Evolutionary conservation across 2,113 vertebrate species (phyloP).

Genomic region (Syngnathus floridae): DNA sequence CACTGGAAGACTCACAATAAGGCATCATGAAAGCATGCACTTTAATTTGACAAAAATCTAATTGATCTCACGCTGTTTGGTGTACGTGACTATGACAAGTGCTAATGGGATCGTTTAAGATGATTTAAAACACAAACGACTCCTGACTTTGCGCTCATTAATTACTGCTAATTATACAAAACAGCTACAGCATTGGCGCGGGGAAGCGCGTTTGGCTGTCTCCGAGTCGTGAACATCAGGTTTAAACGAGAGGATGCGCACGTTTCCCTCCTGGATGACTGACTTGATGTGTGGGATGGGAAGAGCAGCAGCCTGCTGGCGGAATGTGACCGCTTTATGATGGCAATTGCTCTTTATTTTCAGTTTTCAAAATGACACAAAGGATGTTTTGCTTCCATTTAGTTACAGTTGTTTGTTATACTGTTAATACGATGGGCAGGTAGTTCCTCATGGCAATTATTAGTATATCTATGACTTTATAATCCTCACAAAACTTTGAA

Average conservation of each 20-base stretch:
- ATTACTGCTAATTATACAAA: conserved; percentile 99
- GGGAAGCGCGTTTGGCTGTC: conserved; percentile 59
- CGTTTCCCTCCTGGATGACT: conserved; percentile 33
- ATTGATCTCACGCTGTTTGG: conserved; percentile 99
- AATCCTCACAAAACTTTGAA: neutral
- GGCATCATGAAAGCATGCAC: conserved; percentile 82
- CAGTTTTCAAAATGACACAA: neutral
- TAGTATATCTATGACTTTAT: neutral
- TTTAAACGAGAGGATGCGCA: conserved; percentile 41
- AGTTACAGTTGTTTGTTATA: neutral
- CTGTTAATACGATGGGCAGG: neutral
- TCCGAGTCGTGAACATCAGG: conserved; percentile 53
- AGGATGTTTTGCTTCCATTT: neutral
- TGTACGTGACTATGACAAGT: conserved; percentile 97
- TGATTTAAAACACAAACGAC: conserved; percentile 99
- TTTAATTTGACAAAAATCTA: conserved; percentile 83
- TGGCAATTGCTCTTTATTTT: neutral
- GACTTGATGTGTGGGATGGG: conserved; percentile 21
- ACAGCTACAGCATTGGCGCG: conserved; percentile 83
- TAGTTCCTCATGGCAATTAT: neutral
- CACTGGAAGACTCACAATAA: conserved; percentile 42
- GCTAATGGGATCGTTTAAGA: conserved; percentile 99
- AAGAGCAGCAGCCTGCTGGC: conserved; percentile 8
- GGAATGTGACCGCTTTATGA: neutral
- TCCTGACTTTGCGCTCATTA: conserved; percentile 98